phyloP scores from a whole-genome alignment of 2,797 vertebrate genomes.

The Remorina albescens region DNA sequence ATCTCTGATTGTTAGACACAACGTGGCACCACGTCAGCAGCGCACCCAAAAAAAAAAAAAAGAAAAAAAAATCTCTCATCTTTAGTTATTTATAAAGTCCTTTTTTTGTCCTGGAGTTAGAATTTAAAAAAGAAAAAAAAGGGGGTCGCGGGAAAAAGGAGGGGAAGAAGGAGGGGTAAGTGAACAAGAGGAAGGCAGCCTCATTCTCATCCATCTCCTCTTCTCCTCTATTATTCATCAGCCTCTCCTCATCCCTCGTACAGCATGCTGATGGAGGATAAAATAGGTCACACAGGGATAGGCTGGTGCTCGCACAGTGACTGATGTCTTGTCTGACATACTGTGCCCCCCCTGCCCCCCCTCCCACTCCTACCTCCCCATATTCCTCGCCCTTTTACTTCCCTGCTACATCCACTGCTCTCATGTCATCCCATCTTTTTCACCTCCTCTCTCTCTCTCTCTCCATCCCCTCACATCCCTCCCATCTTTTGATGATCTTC shows the following conservation, averaged over 20 bases:
- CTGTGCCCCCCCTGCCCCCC: too few relatives aligned
- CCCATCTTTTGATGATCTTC: conserved; percentile 10
- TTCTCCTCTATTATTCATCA: conserved; percentile 81
- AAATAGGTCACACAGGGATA: conserved; percentile 76
- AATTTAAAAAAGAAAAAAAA: conserved; percentile 39
- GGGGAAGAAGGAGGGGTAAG: conserved; percentile 20
- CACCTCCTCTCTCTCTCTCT: background rate
- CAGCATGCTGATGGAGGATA: conserved; percentile 71
- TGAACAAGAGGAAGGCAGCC: conserved; percentile 56
- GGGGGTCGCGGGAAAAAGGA: conserved; percentile 8
- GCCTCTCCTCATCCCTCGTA: conserved; percentile 65
- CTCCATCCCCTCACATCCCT: conserved; percentile 10
- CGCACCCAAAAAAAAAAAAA: conserved; percentile 52
- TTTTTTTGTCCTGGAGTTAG: conserved; percentile 62
- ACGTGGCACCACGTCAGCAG: conserved; percentile 52
- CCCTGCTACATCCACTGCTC: background rate
- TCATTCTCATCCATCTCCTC: conserved; percentile 77
- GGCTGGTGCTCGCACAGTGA: conserved; percentile 56
- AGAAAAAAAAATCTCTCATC: conserved; percentile 64
- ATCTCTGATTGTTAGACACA: conserved; percentile 53
- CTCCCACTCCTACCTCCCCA: too few relatives aligned
- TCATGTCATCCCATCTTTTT: conserved; percentile 15
- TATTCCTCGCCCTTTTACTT: conserved; percentile 18
- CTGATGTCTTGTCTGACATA: conserved; percentile 70
- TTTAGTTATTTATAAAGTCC: conserved; percentile 76